These are phyloP conservation scores for Netelia melanura DNA, from an alignment of 2,888 invertebrate genomes.

Conservation along the genomic window DNA sequence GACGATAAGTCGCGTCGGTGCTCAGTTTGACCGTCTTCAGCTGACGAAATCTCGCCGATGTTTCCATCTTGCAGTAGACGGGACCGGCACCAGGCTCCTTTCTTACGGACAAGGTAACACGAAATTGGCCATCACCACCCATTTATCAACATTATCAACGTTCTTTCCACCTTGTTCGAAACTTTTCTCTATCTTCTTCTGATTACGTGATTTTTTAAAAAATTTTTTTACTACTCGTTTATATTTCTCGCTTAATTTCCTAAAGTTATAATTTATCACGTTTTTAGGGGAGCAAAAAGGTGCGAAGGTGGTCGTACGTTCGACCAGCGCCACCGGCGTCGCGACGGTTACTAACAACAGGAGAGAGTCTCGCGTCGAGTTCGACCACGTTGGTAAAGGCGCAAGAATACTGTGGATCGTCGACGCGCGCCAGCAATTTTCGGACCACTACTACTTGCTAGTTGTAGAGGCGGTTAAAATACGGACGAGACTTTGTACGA, in stretches of 20 bases:
- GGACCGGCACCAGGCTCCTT: slow-evolving; percentile 85
- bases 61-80: slow-evolving; percentile 87
- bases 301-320: slow-evolving; percentile 1
- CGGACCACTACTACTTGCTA: neutral
- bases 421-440: slow-evolving; percentile 29
- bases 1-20: slow-evolving; percentile 86
- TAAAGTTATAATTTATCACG: slow-evolving; percentile 1
- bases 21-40: slow-evolving; percentile 87
- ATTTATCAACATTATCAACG: slow-evolving; percentile 73
- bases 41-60: slow-evolving; percentile 86
- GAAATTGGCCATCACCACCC: slow-evolving; percentile 83
- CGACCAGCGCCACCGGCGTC: slow-evolving; percentile 78
- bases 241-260: neutral
- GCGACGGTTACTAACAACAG: slow-evolving; percentile 79
- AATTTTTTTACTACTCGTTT: neutral
- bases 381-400: slow-evolving; percentile 54
- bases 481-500: neutral
- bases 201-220: neutral
- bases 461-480: neutral
- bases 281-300: neutral
- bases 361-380: slow-evolving; percentile 31
- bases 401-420: slow-evolving; percentile 36
- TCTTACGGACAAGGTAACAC: slow-evolving; percentile 85
- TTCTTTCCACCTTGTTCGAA: slow-evolving; percentile 39
- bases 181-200: neutral